These are phyloP conservation scores for Agelastica alni DNA, from an alignment of 2,888 invertebrate species.

Conservation along the genomic window DNA sequence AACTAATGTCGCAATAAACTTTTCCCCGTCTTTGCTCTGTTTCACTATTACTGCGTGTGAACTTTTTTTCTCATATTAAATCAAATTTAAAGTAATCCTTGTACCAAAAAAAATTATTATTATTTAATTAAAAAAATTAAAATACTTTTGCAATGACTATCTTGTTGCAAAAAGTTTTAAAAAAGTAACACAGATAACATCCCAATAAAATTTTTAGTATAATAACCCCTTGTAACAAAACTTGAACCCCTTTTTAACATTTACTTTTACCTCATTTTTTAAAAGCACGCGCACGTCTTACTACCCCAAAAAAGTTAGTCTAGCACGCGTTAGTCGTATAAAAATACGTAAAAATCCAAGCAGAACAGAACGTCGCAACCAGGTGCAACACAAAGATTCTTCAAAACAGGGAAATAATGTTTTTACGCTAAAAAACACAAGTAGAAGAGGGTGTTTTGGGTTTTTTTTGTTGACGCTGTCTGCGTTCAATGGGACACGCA, in stretches of 20 bases:
- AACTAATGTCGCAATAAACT: too few species aligned
- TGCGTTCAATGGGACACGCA: constrained; percentile 25
- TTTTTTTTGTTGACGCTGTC: constrained; percentile 37
- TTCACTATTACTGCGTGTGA: too few species aligned
- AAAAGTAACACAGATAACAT: too few species aligned
- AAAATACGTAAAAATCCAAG: constrained; percentile 29
- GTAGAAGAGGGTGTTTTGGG: constrained; percentile 42
- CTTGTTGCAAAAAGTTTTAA: too few species aligned
- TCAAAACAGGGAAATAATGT: constrained; percentile 43
- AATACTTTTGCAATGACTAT: too few species aligned
- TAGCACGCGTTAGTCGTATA: constrained; percentile 25
- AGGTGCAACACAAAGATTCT: constrained; percentile 43
- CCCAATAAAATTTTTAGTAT: too few species aligned
- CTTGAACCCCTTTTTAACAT: neutral
- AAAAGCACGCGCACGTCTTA: constrained; percentile 1
- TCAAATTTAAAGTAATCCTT: too few species aligned
- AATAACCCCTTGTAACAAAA: constrained; percentile 2
- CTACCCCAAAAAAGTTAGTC: constrained; percentile 22
- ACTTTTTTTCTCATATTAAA: too few species aligned
- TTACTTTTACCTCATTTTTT: constrained; percentile 4
- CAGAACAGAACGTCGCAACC: constrained; percentile 31
- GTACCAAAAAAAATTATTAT: too few species aligned
- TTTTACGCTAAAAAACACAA: constrained; percentile 45
- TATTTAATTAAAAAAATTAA: too few species aligned
- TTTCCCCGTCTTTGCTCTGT: too few species aligned